phyloP scores from a whole-genome alignment of 2,888 invertebrate genomes.

The Diogma glabrata region DNA sequence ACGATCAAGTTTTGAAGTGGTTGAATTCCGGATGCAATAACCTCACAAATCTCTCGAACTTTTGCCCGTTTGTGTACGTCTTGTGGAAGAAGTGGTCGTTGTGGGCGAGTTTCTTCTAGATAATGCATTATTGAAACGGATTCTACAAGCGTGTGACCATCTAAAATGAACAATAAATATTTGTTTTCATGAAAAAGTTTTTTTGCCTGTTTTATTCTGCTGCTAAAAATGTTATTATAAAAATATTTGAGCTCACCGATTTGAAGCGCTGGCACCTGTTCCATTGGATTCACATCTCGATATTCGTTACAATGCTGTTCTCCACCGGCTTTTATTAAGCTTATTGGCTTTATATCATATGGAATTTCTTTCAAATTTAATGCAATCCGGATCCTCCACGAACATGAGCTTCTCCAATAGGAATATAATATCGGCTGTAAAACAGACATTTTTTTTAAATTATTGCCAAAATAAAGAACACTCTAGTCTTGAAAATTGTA shows the following conservation, averaged over 20 bases:
- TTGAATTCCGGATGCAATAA: constrained; percentile 89
- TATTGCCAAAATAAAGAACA: too few species aligned
- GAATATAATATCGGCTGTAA: constrained; percentile 77
- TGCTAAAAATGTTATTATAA: too few species aligned
- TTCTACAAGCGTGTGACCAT: constrained; percentile 59
- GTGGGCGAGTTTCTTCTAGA: constrained; percentile 83
- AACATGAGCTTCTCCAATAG: constrained; percentile 90
- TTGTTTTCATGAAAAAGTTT: too few species aligned
- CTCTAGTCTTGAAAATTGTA: neutral
- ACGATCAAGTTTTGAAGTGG: constrained; percentile 90
- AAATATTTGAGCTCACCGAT: constrained; percentile 45
- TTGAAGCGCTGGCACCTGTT: constrained; percentile 84
- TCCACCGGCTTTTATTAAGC: constrained; percentile 72
- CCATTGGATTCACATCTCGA: constrained; percentile 84
- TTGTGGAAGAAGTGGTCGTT: constrained; percentile 75
- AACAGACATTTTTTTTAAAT: constrained; percentile 21
- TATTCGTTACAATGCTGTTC: constrained; percentile 85
- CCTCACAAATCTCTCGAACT: constrained; percentile 86
- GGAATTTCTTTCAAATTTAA: constrained; percentile 89
- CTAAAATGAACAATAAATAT: constrained; percentile 32
- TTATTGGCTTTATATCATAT: constrained; percentile 82
- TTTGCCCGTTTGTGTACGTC: constrained; percentile 81
- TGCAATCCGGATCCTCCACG: constrained; percentile 88
- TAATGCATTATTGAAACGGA: constrained; percentile 88
- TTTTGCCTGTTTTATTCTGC: too few species aligned